Conservation (phyloP, 2,888 invertebrate genomes). For the Drosophila kambysellisi region DNA sequence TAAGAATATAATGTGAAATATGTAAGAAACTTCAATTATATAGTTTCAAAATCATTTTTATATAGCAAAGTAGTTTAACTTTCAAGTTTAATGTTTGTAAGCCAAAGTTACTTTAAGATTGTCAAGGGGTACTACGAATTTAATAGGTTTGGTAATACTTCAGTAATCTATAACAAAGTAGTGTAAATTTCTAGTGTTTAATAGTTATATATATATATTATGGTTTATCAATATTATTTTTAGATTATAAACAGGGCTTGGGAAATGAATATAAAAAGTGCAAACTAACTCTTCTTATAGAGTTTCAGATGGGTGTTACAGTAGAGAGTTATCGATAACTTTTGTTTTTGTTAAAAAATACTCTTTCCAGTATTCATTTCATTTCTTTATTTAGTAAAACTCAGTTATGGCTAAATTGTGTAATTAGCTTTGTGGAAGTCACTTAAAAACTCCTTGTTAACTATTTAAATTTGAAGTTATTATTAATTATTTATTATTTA, state of each 20-base stretch:
- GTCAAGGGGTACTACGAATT: neutral
- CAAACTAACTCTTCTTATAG: neutral
- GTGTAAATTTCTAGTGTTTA: conserved; percentile 5
- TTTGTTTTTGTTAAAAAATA: neutral
- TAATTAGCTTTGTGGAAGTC: neutral
- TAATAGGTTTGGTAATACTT: neutral
- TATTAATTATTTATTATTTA: no score
- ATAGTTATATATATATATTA: no score
- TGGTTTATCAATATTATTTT: no score
- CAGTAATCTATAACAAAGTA: conserved; percentile 5
- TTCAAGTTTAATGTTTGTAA: neutral
- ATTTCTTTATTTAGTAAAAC: neutral
- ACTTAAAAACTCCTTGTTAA: neutral
- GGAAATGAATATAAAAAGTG: neutral
- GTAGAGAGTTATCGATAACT: neutral
- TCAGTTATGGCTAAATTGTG: neutral
- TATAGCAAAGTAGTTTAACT: conserved; percentile 11
- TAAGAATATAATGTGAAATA: neutral
- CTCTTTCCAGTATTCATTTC: neutral
- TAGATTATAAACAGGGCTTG: no score
- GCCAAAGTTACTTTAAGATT: neutral
- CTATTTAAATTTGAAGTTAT: neutral
- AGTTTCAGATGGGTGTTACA: neutral
- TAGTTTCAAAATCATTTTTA: neutral
- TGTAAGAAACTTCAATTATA: neutral